A percentile compares a stretch with the other conserved stretches of the same genome.
Evolutionary conservation across 1,140 invertebrate genomes (phyloP).

Genomic region (Battus philenor): DNA sequence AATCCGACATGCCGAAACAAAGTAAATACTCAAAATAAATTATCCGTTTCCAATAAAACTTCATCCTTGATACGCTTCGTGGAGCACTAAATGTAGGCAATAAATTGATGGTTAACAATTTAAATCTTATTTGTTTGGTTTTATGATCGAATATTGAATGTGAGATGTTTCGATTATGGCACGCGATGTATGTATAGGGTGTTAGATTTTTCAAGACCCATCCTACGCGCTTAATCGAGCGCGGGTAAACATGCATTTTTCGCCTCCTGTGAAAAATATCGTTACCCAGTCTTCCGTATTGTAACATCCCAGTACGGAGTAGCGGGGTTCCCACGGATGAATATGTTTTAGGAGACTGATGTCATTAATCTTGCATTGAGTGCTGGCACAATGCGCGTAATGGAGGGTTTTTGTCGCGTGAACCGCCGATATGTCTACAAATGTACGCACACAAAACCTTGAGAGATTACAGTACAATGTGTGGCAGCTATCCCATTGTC

Average conservation of each 20-base stretch:
- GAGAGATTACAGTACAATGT: constrained; percentile 16
- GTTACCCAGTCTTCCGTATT: constrained; percentile 44
- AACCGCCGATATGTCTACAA: constrained; percentile 22
- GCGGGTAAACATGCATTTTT: constrained; percentile 69
- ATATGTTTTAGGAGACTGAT: constrained; percentile 59
- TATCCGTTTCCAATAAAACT: constrained; percentile 72
- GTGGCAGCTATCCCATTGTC: constrained; percentile 29
- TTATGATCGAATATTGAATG: constrained; percentile 26
- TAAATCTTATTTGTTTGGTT: constrained; percentile 21
- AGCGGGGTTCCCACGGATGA: constrained; percentile 53
- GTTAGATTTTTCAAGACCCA: constrained; percentile 63
- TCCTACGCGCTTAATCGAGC: constrained; percentile 65
- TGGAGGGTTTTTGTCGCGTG: constrained; percentile 39
- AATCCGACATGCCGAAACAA: constrained; percentile 48
- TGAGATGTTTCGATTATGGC: constrained; percentile 19
- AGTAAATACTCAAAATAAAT: constrained; percentile 73
- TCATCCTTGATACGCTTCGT: constrained; percentile 41
- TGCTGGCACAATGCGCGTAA: constrained; percentile 46
- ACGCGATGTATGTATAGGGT: constrained; percentile 44
- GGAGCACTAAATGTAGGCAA: constrained; percentile 29
- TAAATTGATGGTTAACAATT: constrained; percentile 18
- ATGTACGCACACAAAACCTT: constrained; percentile 21
- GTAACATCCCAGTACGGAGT: constrained; percentile 33
- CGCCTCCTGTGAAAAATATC: constrained; percentile 58
- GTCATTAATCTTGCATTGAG: constrained; percentile 69